Conservation (phyloP, 2,113 vertebrate genomes). For the Myanophis thanlyinensis region DNA sequence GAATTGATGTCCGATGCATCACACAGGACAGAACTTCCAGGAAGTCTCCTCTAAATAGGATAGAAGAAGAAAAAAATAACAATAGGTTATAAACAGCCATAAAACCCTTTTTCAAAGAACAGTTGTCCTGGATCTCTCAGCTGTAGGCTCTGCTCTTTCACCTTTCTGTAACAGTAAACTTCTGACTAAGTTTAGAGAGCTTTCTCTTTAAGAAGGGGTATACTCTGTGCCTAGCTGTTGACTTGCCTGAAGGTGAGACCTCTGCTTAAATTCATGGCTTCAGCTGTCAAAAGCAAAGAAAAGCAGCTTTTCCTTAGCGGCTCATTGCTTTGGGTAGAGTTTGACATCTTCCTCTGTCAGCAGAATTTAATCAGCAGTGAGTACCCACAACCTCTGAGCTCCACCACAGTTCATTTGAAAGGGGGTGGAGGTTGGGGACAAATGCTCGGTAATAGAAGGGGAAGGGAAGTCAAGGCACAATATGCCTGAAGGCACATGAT, state of each 20-base stretch:
- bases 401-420: slow-evolving; percentile 45
- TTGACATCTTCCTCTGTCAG: slow-evolving; percentile 77
- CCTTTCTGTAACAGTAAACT: slow-evolving; percentile 48
- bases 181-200: slow-evolving; percentile 24
- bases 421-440: slow-evolving; percentile 33
- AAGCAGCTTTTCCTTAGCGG: slow-evolving; percentile 75
- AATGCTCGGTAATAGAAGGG: slow-evolving; percentile 9
- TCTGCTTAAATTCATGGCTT: slow-evolving; percentile 74
- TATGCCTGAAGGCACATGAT: slow-evolving; percentile 35
- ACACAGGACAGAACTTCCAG: not conserved
- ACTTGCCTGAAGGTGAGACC: slow-evolving; percentile 76
- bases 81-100: slow-evolving; percentile 2
- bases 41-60: slow-evolving; percentile 34
- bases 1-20: not conserved
- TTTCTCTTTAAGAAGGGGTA: slow-evolving; percentile 64
- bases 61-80: not conserved
- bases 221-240: slow-evolving; percentile 65
- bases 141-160: slow-evolving; percentile 46
- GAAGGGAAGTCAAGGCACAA: slow-evolving; percentile 13
- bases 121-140: slow-evolving; percentile 53
- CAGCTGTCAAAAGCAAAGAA: slow-evolving; percentile 76
- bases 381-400: slow-evolving; percentile 68
- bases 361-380: slow-evolving; percentile 74
- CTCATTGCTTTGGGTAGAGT: slow-evolving; percentile 74
- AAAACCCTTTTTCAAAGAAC: not conserved